Base-by-base conservation (phyloP, 2,113 vertebrate genomes). In the Campylomormyrus numenius region DNA sequence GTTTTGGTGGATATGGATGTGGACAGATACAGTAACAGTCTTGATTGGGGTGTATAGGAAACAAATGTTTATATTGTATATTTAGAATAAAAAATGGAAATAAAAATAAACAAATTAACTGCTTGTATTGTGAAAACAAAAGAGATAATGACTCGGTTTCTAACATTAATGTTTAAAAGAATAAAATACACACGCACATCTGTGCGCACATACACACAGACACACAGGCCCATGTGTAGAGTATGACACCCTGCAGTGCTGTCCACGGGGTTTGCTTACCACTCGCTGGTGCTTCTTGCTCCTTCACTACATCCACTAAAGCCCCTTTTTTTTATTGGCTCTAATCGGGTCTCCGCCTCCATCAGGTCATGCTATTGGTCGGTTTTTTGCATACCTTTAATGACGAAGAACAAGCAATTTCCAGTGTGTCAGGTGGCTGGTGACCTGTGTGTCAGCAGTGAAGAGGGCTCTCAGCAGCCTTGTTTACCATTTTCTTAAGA, bases 1-100 rank as follows among this genome's bases (percentile, higher is more conserved):
- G 87, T 88, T 88, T 88, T 13, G 49, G 85, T 87, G 85, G 89
- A 46, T 53, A 86, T 89, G 89, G 88, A 93, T 92, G 92, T 93
- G 92, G 92, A 92, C 92, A 88, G 31, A 87, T 95, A 92, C 92
- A 70, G 91, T 93, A 92, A 93, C 92, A 94, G 92, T 89, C 91
- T 94, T 93, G 94, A 94, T 93, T 94, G 95, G 95, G 95, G 92
- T 90, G 91, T 95, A 91, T 89, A 91, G 90, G 90, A 90, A 90
- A 88, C 52, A 85, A 95, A 94, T 96, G 95, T 97, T 95, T 96
- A 97, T 97, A 96, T 95, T 97, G 96, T 97, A 97, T 94, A 97
- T 96, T 97, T 95, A 96, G 95, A 85, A 93, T 95, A 95, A 94
- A 89, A 74, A 89, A 27, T 89, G 39, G 27, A 89, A 89, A 62